A percentile compares a stretch with the other conserved stretches of the same genome.
Evolutionary conservation across 2,888 invertebrate species (phyloP).

Genomic region (Tachina grossa): DNA sequence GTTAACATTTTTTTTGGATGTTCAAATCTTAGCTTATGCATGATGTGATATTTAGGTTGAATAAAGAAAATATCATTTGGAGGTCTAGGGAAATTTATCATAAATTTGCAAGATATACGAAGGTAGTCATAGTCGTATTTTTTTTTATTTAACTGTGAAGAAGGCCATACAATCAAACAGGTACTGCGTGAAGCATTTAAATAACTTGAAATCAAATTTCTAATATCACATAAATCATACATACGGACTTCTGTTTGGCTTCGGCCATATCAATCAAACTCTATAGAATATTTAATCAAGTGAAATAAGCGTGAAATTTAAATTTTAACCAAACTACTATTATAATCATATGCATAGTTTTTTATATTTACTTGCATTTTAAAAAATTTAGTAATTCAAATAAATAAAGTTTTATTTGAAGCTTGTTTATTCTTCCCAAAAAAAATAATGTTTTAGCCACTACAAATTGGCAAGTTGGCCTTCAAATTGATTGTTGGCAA

Average conservation of each 20-base stretch:
- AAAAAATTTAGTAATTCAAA: background rate
- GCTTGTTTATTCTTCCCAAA: conserved; percentile 1
- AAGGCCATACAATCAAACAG: too few relatives aligned
- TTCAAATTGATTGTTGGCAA: background rate
- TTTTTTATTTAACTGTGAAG: too few relatives aligned
- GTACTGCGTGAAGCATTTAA: too few relatives aligned
- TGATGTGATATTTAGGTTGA: too few relatives aligned
- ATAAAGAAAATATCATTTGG: too few relatives aligned
- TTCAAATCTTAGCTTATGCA: too few relatives aligned
- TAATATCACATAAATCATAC: background rate
- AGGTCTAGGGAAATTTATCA: too few relatives aligned
- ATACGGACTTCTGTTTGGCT: background rate
- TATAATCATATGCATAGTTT: background rate
- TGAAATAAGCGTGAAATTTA: background rate
- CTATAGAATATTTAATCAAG: background rate
- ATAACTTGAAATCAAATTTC: too few relatives aligned
- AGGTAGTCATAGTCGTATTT: too few relatives aligned
- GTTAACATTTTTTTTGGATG: too few relatives aligned
- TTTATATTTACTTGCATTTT: background rate
- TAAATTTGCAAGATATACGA: too few relatives aligned
- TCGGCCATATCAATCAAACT: conserved; percentile 9
- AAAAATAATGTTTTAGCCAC: background rate
- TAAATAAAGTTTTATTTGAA: background rate
- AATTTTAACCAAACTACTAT: background rate
- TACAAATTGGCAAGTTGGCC: conserved; percentile 4